Base-by-base conservation (phyloP, 1,140 invertebrate genomes). In the Zaprionus ornatus region DNA sequence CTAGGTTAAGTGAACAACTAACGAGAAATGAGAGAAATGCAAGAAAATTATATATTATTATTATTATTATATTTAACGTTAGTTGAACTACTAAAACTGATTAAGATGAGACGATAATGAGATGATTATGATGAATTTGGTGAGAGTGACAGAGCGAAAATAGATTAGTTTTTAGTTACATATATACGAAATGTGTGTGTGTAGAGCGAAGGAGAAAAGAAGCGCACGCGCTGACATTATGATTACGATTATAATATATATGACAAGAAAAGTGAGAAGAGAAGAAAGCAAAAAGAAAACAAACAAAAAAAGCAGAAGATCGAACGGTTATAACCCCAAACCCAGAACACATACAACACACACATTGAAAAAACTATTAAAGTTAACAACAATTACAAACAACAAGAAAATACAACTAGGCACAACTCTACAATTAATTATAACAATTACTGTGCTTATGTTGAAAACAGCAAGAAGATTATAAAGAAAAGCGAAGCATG, bases 1-100 rank as follows among this genome's bases (percentile, higher is more conserved):
- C 52, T 70, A 83, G 68, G 42, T 35, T 77, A 73, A 79, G 40
- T 52, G 42, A 66, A 71, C 17, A 77, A 86, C 80, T 82, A 86
- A 80, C 72, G 57, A 85, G 62, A 68, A 48, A 77, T 57, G 75
- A 61, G 62, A 80, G 62, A 66, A 74, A 74, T 63, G 45, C 77
- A 71, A 56, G 56, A 59, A 74, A 74, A 69, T 54, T 66, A 82
- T 74, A 87, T 70, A 83, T 74, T 74, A 80, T 73, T 67, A 62
- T 60, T 42, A 76, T 80, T 80, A 85, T 80, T 88, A 88, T 90
- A 90, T 88, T 90, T 90, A 90, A 90, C 90, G 85, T 79, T 88
- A 88, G 84, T 90, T 90, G 85, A 88, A 84, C 84, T 88, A 88
- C 84, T 80, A 88, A 88, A 83, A 79, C 54, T 63, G 64, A 82